Conservation (phyloP, 2,888 invertebrate genomes). For the Linnaemya tessellans region DNA sequence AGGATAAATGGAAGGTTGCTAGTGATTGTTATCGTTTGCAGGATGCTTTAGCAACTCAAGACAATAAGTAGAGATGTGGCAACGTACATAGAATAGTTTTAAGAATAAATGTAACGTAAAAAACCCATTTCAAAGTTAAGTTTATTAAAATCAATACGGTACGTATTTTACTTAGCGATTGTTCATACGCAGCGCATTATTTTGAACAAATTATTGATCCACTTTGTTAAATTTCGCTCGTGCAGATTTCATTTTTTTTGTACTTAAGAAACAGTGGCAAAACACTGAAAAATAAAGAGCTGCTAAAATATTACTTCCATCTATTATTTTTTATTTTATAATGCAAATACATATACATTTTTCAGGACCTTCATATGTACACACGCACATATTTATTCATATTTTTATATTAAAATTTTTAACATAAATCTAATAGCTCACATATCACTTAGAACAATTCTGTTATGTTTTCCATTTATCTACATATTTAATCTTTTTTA, state of each 20-base stretch:
- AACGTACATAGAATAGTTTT: not conserved
- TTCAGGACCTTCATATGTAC: not conserved
- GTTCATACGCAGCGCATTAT: too few relatives aligned
- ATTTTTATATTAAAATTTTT: not conserved
- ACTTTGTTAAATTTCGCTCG: not conserved
- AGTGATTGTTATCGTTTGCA: conserved; percentile 94
- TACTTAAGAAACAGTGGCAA: too few relatives aligned
- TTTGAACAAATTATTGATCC: not conserved
- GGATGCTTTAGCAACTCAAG: conserved; percentile 82
- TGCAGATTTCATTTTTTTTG: too few relatives aligned
- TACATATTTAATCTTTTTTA: conserved; percentile 76
- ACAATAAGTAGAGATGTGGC: conserved; percentile 46
- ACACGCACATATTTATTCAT: not conserved
- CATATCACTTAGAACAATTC: not conserved
- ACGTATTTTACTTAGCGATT: too few relatives aligned
- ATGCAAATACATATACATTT: too few relatives aligned
- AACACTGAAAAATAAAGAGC: too few relatives aligned
- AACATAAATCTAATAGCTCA: not conserved
- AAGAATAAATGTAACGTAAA: not conserved
- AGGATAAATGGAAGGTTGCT: conserved; percentile 96
- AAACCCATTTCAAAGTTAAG: not conserved
- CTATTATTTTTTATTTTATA: too few relatives aligned
- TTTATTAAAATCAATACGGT: too few relatives aligned
- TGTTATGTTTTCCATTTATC: not conserved
- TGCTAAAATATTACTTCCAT: too few relatives aligned